Evolutionary conservation across 2,113 vertebrate species (phyloP).

Genomic region (Siniperca chuatsi): DNA sequence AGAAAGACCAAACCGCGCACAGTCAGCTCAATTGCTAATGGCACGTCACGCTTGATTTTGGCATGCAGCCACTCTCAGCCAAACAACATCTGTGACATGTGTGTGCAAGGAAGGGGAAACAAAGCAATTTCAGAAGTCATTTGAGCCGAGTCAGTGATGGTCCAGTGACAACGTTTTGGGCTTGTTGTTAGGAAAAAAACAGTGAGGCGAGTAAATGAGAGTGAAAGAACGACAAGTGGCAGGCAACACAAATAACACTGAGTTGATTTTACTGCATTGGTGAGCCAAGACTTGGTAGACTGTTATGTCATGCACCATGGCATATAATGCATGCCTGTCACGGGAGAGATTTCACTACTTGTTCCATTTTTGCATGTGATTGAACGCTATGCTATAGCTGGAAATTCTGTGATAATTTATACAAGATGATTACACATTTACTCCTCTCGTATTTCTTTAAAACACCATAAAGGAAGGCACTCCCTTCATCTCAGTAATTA

Average conservation of each 20-base stretch:
- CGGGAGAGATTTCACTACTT: neutral
- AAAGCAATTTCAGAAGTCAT: conserved; percentile 79
- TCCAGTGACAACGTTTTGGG: conserved; percentile 69
- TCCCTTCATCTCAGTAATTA: neutral
- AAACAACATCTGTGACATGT: conserved; percentile 79
- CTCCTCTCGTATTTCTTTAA: neutral
- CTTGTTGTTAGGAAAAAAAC: conserved; percentile 44
- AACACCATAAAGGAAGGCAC: neutral
- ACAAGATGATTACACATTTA: neutral
- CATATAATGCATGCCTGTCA: neutral
- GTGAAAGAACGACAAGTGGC: conserved; percentile 62
- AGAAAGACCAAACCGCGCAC: conserved; percentile 50
- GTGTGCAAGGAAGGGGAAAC: conserved; percentile 69
- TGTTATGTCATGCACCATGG: conserved; percentile 12
- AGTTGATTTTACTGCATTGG: conserved; percentile 40
- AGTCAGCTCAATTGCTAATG: conserved; percentile 78
- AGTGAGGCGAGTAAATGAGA: conserved; percentile 59
- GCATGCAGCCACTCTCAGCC: conserved; percentile 52
- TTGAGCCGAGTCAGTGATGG: conserved; percentile 77
- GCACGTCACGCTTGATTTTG: conserved; percentile 69
- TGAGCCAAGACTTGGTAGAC: conserved; percentile 12
- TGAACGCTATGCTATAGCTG: neutral
- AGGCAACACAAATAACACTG: conserved; percentile 51
- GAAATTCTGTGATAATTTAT: neutral
- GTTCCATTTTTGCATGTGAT: neutral